Evolutionary conservation across 2,888 invertebrate genomes (phyloP).

Genomic region (Scaptomyza cyrtandrae): DNA sequence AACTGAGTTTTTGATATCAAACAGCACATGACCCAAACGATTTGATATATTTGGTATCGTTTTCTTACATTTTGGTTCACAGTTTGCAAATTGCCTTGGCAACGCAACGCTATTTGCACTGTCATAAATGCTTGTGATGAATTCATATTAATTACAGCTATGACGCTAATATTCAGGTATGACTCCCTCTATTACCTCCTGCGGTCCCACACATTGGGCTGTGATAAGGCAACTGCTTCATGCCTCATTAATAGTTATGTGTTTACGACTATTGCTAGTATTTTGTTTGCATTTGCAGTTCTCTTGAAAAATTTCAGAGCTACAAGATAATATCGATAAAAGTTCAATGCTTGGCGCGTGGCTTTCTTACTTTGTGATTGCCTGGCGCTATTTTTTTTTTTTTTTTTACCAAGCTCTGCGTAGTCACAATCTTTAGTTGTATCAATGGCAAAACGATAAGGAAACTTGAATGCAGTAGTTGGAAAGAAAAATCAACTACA

Average conservation of each 20-base stretch:
- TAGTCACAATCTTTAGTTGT: conserved; percentile 28
- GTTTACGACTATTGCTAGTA: conserved; percentile 1
- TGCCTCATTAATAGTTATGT: conserved; percentile 4
- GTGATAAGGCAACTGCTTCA: conserved; percentile 18
- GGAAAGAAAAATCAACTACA: background rate
- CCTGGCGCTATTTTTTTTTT: conserved; percentile 7
- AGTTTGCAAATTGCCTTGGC: conserved; percentile 44
- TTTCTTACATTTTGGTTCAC: conserved; percentile 48
- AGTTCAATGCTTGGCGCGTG: conserved; percentile 9
- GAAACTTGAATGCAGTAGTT: background rate
- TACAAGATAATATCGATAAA: background rate
- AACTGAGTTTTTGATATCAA: conserved; percentile 37
- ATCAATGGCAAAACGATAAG: conserved; percentile 3
- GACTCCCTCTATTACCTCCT: background rate
- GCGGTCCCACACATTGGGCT: conserved; percentile 3
- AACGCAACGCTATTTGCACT: conserved; percentile 34
- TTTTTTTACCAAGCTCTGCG: conserved; percentile 7
- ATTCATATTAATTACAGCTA: conserved; percentile 62
- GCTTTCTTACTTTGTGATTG: background rate
- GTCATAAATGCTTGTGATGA: conserved; percentile 54
- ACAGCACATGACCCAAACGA: conserved; percentile 67
- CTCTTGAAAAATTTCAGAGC: background rate
- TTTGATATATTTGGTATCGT: conserved; percentile 50
- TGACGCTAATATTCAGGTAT: conserved; percentile 17
- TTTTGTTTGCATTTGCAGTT: conserved; percentile 6